Conservation (phyloP, 2,113 vertebrate species). For the Corydoras maculifer region DNA sequence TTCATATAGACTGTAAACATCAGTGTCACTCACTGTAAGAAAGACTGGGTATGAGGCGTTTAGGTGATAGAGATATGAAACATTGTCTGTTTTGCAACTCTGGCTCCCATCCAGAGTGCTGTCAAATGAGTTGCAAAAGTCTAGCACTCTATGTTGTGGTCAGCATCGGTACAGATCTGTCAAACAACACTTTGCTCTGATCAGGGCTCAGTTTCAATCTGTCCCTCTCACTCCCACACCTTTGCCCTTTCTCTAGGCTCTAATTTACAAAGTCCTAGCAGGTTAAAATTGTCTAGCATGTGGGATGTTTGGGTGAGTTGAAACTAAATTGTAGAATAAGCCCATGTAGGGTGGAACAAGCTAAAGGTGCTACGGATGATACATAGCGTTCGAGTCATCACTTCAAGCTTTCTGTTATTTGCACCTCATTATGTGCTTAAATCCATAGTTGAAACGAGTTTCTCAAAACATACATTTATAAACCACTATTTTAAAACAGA, state of each 20-base stretch:
- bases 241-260: constrained; percentile 13
- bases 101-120: constrained; percentile 23
- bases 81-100: constrained; percentile 11
- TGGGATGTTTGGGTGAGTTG: constrained; percentile 24
- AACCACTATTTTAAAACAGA: too few species aligned
- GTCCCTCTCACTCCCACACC: constrained; percentile 11
- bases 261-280: constrained; percentile 2
- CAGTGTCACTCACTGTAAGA: background rate
- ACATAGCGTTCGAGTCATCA: constrained; percentile 47
- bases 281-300: constrained; percentile 9
- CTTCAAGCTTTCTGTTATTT: constrained; percentile 37
- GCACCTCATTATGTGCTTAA: constrained; percentile 50
- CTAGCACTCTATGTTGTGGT: background rate
- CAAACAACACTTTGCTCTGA: constrained; percentile 28
- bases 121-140: constrained; percentile 24
- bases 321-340: constrained; percentile 37
- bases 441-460: too few species aligned
- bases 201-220: constrained; percentile 17
- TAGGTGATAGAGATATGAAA: constrained; percentile 11
- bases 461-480: too few species aligned
- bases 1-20: background rate
- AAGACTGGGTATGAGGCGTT: background rate
- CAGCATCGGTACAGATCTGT: constrained; percentile 8
- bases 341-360: background rate
- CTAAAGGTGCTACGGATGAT: constrained; percentile 52